Evolutionary conservation across 2,888 invertebrate genomes (phyloP), one percentile per base, ranked within the genome.

Genomic region (Ctena decussata): DNA sequence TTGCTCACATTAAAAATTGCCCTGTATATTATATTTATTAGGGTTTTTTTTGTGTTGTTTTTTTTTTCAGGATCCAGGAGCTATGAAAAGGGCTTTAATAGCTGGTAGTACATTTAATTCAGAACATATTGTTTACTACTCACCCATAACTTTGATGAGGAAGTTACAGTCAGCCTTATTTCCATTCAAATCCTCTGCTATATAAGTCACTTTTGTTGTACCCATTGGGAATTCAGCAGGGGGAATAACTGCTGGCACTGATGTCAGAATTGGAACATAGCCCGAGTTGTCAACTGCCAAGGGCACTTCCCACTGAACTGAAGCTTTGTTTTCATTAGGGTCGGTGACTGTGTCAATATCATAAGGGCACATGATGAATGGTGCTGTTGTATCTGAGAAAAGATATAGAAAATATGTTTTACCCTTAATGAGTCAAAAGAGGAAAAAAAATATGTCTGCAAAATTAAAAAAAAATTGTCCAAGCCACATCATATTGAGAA

Each of bases 141-240:
- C 83, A 95, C 95, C 95, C 91, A 81, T 87, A 27, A 97, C 97
- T 72, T 95, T 96, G 15, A 97, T 96, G 32, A 95, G 96, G 91
- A 97, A 97, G 83, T 96, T 96, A 92, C 97, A 97, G 80, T 96
- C 96, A 0, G 96, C 97, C 86, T 96, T 96, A 93, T 97, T 97
- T 60, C 96, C 96, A 82, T 96, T 96, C 0, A 96, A 94, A 95
- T 97, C 97, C 90, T 97, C 97, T 0, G 97, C 97, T 18, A 96
- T 96, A 94, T 97, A 97, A 0, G 96, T 96, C n/a, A 97, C 96
- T 18, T 94, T 94, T 5, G 97, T 97, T 32, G 94, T 93, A 0
- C 97, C 97, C 87, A 97, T 97, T 84, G 96, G 96, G 71, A 97
- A 96, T 91, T 96, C 96, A 93, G 96, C 96, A 0, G 97, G 96